Base-by-base conservation (phyloP, 2,888 invertebrate species). In the Malthinus flaveolus region DNA sequence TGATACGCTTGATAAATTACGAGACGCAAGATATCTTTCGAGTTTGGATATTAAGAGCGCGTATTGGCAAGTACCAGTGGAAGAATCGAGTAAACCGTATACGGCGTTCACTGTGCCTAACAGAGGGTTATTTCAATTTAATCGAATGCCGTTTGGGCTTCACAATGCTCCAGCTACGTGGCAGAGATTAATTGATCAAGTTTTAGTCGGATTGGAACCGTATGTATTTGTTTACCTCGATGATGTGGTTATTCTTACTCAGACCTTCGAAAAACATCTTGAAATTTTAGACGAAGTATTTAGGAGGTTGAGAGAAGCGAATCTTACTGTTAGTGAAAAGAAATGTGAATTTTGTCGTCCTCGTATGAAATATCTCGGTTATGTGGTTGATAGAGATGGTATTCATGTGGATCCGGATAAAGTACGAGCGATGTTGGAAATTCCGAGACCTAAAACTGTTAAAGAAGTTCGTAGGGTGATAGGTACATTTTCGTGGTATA, bases 141-240 rank as follows among this genome's bases (percentile, higher is more conserved):
- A 7, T 0, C 44, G 66, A 5, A 67, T 72, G 68, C 70, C 72
- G 0, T 73, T 72, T 59, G 72, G 72, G 1, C 44, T 73, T 4
- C 61, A 59, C 42, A 68, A 65, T 48, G 62, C 70, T 1, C 67
- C 68, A 0, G 66, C 66, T 6, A 70, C 67, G 1, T 71, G 65
- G 56, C 67, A 70, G 39, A 44, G 68, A 0, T 53, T 72, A n/a
- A 64, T 71, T 33, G 70, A 71, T 50, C 37, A 32, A 0, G 60
- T 71, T n/a, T 42, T 71, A 1, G 66, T 68, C 3, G 67, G 69
- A 39, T 51, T 68, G 15, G 66, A 68, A 34, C 68, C 65, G 0
- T 49, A 61, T 12, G 63, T 56, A 32, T 63, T n/a, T n/a, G n/a
- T n/a, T n/a, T n/a, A n/a, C n/a, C n/a, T n/a, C n/a, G n/a, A n/a